Percentiles rank a stretch among this genome's conserved stretches.
Conservation (phyloP, 2,888 invertebrate genomes). For the Coelogynopora nodosa region DNA sequence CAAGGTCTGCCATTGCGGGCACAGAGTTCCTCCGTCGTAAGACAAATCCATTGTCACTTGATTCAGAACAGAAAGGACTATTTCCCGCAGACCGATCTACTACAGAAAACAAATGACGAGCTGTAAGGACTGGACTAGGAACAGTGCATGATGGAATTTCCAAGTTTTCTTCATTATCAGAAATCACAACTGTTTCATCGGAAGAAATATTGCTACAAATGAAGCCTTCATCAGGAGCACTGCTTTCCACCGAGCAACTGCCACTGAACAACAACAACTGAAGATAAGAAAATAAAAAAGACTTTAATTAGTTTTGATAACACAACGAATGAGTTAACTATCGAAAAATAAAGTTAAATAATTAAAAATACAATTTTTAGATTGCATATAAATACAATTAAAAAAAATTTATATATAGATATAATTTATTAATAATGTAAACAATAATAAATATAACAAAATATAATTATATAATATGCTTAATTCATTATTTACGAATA, state of each 20-base stretch:
- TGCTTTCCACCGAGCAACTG: not conserved
- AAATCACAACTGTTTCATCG: not conserved
- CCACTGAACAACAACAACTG: not conserved
- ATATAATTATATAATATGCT: no score
- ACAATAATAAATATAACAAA: not conserved
- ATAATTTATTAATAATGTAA: not conserved
- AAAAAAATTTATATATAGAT: no score
- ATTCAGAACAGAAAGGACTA: not conserved
- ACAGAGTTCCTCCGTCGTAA: not conserved
- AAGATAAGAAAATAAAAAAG: not conserved
- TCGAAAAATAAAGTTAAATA: no score
- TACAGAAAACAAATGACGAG: not conserved
- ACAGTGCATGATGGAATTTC: not conserved
- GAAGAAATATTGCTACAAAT: not conserved
- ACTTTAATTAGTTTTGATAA: no score
- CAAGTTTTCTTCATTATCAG: not conserved
- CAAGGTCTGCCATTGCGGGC: not conserved
- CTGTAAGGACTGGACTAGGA: not conserved
- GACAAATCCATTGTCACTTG: not conserved
- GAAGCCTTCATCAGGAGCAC: not conserved
- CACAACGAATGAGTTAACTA: no score
- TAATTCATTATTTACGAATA: no score
- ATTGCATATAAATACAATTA: no score
- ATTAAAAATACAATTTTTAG: no score
- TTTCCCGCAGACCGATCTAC: not conserved